Evolutionary conservation across 1,140 invertebrate species (phyloP).

Genomic region (Onthophagus taurus): DNA sequence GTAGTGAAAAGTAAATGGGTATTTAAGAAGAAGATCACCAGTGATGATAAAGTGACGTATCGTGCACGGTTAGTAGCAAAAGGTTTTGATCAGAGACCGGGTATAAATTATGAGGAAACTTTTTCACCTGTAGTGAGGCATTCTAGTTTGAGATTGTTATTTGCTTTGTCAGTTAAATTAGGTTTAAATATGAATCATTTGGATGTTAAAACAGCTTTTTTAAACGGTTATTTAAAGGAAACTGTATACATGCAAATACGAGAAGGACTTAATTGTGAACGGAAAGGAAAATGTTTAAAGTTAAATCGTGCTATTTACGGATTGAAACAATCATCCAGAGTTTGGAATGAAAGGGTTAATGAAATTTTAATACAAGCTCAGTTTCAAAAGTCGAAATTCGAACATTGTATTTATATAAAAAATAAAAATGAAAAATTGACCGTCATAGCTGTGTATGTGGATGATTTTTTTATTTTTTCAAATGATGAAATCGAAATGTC

Average conservation of each 20-base stretch:
- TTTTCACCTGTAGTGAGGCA: slow-evolving; percentile 33
- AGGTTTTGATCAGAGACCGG: slow-evolving; percentile 34
- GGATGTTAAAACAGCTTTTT: slow-evolving; percentile 21
- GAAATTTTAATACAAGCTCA: not conserved
- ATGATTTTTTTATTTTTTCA: slow-evolving; percentile 27
- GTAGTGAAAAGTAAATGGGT: slow-evolving; percentile 35
- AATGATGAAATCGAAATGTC: slow-evolving; percentile 16
- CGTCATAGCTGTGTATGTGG: slow-evolving; percentile 26
- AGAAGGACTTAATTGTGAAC: slow-evolving; percentile 2
- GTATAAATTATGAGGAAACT: slow-evolving; percentile 33
- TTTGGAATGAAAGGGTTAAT: slow-evolving; percentile 28
- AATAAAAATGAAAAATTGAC: slow-evolving; percentile 13
- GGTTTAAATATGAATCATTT: slow-evolving; percentile 17
- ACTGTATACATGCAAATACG: slow-evolving; percentile 18
- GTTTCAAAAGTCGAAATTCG: slow-evolving; percentile 11
- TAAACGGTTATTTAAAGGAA: slow-evolving; percentile 22
- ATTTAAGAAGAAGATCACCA: slow-evolving; percentile 31
- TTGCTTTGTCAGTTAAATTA: slow-evolving; percentile 20
- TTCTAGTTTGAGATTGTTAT: slow-evolving; percentile 32
- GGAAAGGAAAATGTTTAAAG: slow-evolving; percentile 18
- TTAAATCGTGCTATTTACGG: slow-evolving; percentile 36
- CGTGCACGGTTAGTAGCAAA: slow-evolving; percentile 40
- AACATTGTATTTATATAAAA: slow-evolving; percentile 27
- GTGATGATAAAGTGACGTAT: slow-evolving; percentile 26
- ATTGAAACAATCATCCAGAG: slow-evolving; percentile 29